Conservation (phyloP, 2,888 invertebrate species). For the Morpho helenor region DNA sequence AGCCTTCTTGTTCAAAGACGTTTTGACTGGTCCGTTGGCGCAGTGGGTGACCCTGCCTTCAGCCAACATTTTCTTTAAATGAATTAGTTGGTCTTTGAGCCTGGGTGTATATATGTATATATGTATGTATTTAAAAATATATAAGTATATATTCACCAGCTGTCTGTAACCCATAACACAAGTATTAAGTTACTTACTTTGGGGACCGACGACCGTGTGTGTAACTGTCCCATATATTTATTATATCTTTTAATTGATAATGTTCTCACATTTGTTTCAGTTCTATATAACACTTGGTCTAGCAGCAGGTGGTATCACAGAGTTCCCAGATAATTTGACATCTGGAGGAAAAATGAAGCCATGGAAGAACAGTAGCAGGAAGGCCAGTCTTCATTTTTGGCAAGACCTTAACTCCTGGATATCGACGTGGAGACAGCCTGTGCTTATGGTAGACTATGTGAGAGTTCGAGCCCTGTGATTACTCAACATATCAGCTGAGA, state of each 20-base stretch:
- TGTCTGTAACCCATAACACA: no score
- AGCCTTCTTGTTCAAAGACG: no score
- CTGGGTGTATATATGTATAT: no score
- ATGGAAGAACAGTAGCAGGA: slow-evolving; percentile 80
- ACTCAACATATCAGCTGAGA: not conserved
- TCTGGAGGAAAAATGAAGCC: slow-evolving; percentile 76
- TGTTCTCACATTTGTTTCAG: slow-evolving; percentile 49
- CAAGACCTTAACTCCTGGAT: slow-evolving; percentile 75
- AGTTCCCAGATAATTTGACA: slow-evolving; percentile 79
- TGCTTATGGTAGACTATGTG: slow-evolving; percentile 80
- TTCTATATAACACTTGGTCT: slow-evolving; percentile 84
- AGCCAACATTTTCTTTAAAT: no score
- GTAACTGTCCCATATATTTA: not conserved
- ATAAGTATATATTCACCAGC: no score
- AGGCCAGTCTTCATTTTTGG: slow-evolving; percentile 82
- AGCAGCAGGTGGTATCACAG: slow-evolving; percentile 83
- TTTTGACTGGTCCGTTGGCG: no score
- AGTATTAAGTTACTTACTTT: no score
- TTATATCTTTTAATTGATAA: not conserved
- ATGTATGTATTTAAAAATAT: no score
- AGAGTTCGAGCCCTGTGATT: slow-evolving; percentile 74
- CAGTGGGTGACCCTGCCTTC: no score
- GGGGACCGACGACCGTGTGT: no score
- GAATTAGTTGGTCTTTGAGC: no score
- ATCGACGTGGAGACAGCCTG: slow-evolving; percentile 76